These are phyloP conservation scores for Heteractis magnifica DNA, from an alignment of 92 coral and sea anemone genomes.

Conservation along the genomic window DNA sequence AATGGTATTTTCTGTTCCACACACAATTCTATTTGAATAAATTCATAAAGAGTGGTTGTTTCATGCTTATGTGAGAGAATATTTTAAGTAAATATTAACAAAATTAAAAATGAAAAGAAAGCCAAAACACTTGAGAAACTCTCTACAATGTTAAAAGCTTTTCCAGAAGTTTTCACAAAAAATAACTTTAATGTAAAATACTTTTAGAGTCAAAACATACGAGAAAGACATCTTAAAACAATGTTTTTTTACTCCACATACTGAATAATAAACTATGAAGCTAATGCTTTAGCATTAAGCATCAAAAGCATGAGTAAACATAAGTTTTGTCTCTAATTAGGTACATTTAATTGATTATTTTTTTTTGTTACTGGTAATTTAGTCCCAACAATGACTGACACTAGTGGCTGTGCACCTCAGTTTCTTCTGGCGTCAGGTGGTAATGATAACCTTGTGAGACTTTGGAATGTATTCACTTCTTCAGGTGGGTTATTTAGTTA, in stretches of 20 bases:
- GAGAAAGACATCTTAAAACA: no score
- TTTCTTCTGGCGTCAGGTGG: conserved; percentile 93
- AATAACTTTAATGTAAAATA: background rate
- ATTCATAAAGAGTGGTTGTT: no score
- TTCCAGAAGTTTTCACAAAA: background rate
- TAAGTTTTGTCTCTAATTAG: no score
- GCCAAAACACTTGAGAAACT: background rate
- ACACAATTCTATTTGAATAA: no score
- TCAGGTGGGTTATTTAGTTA: conserved; percentile 62
- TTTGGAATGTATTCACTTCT: conserved; percentile 89
- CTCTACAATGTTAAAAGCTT: background rate
- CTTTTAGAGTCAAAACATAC: background rate
- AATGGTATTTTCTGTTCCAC: no score
- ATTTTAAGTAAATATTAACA: no score
- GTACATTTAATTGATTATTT: background rate
- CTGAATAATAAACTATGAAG: no score
- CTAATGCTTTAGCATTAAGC: no score
- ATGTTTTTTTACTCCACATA: no score
- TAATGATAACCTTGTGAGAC: conserved; percentile 86
- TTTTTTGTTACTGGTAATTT: background rate
- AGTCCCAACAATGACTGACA: conserved; percentile 78
- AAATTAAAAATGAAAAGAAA: background rate
- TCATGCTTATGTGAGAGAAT: no score
- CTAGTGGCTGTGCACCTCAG: conserved; percentile 97
- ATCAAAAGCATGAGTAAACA: no score